phyloP scores from a whole-genome alignment of 2,888 invertebrate species.

The Amiota communis region DNA sequence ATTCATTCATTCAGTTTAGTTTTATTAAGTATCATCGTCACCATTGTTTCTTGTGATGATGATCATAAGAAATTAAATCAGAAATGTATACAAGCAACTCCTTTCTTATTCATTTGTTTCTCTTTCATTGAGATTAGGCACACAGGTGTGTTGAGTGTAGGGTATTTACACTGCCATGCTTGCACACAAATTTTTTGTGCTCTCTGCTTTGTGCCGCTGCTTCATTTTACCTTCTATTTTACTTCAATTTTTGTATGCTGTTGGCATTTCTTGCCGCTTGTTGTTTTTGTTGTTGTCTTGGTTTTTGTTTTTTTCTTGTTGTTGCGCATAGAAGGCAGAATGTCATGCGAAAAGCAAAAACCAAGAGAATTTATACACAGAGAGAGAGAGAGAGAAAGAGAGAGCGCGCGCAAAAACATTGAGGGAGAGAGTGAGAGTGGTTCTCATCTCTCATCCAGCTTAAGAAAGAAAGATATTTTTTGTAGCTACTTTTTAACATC shows the following conservation, averaged over 20 bases:
- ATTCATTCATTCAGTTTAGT: too few relatives aligned
- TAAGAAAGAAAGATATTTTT: background rate
- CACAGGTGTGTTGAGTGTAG: conserved; percentile 36
- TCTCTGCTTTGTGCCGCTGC: conserved; percentile 40
- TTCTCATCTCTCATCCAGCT: conserved; percentile 11
- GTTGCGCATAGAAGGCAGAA: conserved; percentile 16
- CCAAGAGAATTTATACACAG: conserved; percentile 47
- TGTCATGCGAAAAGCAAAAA: conserved; percentile 39
- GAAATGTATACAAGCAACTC: too few relatives aligned
- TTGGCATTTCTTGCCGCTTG: conserved; percentile 49
- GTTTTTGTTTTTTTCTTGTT: conserved; percentile 59
- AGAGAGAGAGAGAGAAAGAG: conserved; percentile 52
- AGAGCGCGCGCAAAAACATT: conserved; percentile 39
- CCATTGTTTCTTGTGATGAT: too few relatives aligned
- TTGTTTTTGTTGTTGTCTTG: conserved; percentile 55
- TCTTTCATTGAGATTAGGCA: conserved; percentile 11
- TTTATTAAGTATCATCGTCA: too few relatives aligned
- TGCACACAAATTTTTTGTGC: background rate
- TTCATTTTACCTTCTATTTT: conserved; percentile 57
- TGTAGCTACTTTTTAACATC: conserved; percentile 28
- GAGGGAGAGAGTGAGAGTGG: conserved; percentile 23
- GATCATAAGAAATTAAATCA: too few relatives aligned
- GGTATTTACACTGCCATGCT: background rate
- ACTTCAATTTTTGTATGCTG: conserved; percentile 46
- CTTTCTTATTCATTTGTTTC: too few relatives aligned